Percentiles rank a stretch among this genome's conserved stretches.
Evolutionary conservation across 2,888 invertebrate species (phyloP).

Genomic region (Lepidocyrtinus sp.): DNA sequence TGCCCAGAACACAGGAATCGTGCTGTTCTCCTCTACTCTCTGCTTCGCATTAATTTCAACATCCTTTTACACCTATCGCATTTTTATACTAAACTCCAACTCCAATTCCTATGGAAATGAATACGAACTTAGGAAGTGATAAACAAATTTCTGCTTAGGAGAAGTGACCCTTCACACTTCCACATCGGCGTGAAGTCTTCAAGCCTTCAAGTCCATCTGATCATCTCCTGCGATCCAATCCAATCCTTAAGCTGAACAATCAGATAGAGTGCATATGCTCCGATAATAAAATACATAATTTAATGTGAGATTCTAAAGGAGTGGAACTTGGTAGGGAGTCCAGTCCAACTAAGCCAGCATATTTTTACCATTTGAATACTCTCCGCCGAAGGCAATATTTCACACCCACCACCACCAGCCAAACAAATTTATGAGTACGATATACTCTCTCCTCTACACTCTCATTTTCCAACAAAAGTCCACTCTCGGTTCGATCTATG

Average conservation of each 20-base stretch:
- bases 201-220: too few species aligned
- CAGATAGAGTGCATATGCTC: not conserved
- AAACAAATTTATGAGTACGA: conserved; percentile 22
- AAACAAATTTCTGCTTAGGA: not conserved
- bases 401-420: conserved; percentile 54
- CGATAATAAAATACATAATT: conserved; percentile 6
- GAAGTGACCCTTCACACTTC: not conserved
- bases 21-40: conserved; percentile 10
- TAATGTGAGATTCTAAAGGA: conserved; percentile 19
- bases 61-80: too few species aligned
- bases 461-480: too few species aligned
- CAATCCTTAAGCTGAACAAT: not conserved
- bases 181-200: too few species aligned
- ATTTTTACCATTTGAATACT: conserved; percentile 31
- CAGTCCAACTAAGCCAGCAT: conserved; percentile 6
- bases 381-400: conserved; percentile 54
- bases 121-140: not conserved
- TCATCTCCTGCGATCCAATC: too few species aligned
- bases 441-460: too few species aligned
- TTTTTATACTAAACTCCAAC: too few species aligned
- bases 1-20: conserved; percentile 42
- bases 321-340: conserved; percentile 50
- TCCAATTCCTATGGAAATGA: not conserved
- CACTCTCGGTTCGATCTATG: too few species aligned
- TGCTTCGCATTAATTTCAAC: not conserved